These are phyloP conservation scores for Conus betulinus DNA, from an alignment of 1,140 invertebrate genomes.

Conservation along the genomic window DNA sequence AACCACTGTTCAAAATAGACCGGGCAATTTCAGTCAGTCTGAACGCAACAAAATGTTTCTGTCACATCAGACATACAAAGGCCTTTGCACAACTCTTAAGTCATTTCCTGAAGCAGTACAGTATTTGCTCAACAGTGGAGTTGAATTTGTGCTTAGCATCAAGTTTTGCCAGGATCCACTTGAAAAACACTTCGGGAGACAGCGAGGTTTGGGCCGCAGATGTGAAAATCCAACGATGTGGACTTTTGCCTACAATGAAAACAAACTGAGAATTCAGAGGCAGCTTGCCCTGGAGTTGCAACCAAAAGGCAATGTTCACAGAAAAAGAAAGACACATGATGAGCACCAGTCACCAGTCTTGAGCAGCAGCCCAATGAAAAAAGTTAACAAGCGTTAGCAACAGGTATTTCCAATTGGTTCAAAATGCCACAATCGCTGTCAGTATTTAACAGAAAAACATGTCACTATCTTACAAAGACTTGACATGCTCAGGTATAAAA, in stretches of 20 bases:
- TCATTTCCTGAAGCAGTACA: neutral
- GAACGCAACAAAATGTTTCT: slow-evolving; percentile 7
- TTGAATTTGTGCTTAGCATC: neutral
- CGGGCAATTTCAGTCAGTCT: neutral
- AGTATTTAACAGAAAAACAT: too few relatives aligned
- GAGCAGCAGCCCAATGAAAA: too few relatives aligned
- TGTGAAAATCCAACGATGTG: neutral
- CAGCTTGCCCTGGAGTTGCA: too few relatives aligned
- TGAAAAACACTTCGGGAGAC: slow-evolving; percentile 18
- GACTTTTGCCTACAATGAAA: neutral
- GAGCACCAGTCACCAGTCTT: too few relatives aligned
- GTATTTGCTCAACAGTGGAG: neutral
- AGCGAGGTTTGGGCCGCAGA: neutral
- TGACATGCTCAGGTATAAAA: too few relatives aligned
- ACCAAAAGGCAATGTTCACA: too few relatives aligned
- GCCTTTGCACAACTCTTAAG: neutral
- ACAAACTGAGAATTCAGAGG: neutral
- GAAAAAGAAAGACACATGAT: too few relatives aligned
- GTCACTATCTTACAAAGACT: too few relatives aligned
- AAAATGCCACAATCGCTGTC: too few relatives aligned
- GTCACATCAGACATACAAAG: slow-evolving; percentile 4
- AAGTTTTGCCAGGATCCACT: slow-evolving; percentile 18
- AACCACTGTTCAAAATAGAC: neutral
- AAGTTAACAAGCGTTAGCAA: too few relatives aligned
- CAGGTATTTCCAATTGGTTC: too few relatives aligned